These are phyloP conservation scores for Cynocephalus volans DNA, from an alignment of 2,113 vertebrate species.

Conservation along the genomic window DNA sequence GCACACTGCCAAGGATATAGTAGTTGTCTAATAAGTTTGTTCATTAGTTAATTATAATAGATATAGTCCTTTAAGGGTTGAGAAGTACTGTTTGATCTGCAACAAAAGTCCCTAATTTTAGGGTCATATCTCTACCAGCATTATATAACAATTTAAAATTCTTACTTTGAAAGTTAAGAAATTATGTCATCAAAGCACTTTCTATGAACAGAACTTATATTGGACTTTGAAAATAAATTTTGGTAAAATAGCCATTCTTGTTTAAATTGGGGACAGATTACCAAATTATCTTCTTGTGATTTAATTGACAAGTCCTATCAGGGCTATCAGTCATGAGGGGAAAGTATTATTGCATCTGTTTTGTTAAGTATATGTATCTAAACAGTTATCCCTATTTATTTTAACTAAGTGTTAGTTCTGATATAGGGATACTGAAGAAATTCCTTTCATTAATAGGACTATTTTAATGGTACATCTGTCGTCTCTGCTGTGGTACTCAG, in stretches of 20 bases:
- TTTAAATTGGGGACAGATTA: conserved; percentile 28
- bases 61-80: not conserved
- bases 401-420: not conserved
- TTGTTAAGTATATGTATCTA: not conserved
- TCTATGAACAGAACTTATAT: not conserved
- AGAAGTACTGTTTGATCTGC: not conserved
- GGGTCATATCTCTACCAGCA: not conserved
- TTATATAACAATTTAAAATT: not conserved
- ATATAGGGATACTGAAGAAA: not conserved
- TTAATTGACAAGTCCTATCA: not conserved
- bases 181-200: not conserved
- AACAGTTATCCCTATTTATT: not conserved
- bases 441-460: not conserved
- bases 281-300: not conserved
- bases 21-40: not conserved
- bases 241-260: not conserved
- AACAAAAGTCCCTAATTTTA: not conserved
- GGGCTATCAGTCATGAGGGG: not conserved
- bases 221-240: conserved; percentile 17
- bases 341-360: not conserved
- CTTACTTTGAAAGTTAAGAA: not conserved
- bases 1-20: not conserved
- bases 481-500: not conserved
- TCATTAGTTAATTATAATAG: not conserved
- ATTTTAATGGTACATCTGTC: not conserved